Evolutionary conservation across 2,888 invertebrate species (phyloP).

Genomic region (Marasmarcha lunaedactyla): DNA sequence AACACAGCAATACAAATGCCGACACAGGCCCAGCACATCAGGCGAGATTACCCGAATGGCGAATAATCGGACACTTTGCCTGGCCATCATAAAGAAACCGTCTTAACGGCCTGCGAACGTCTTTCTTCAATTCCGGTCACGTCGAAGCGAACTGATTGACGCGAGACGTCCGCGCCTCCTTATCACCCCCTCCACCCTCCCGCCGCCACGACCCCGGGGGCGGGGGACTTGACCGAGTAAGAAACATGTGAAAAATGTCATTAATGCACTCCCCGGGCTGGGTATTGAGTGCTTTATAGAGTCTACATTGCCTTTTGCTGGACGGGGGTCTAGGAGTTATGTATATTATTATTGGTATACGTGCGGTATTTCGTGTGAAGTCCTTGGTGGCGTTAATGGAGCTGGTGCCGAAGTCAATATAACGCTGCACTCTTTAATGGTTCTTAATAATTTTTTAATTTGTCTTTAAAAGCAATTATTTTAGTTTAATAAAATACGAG

Average conservation of each 20-base stretch:
- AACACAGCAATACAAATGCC: constrained; percentile 10
- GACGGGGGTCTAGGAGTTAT: not conserved
- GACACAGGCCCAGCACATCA: constrained; percentile 16
- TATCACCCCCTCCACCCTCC: constrained; percentile 16
- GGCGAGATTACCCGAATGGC: constrained; percentile 27
- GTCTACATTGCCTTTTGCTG: not conserved
- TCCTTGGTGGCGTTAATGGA: no score
- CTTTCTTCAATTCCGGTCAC: constrained; percentile 51
- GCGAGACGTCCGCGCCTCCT: constrained; percentile 60
- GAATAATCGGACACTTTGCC: constrained; percentile 39
- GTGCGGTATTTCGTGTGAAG: no score
- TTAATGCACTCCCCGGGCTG: constrained; percentile 53
- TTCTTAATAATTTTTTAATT: no score
- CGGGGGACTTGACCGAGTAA: constrained; percentile 42
- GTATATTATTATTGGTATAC: no score
- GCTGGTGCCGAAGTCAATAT: no score
- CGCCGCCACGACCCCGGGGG: constrained; percentile 18
- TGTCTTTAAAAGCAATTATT: no score
- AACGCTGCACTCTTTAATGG: no score
- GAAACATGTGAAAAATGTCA: constrained; percentile 68
- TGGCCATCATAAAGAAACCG: constrained; percentile 37
- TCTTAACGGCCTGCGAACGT: constrained; percentile 37
- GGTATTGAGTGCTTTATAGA: constrained; percentile 18
- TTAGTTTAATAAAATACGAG: no score
- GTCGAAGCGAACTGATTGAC: constrained; percentile 64